These are phyloP conservation scores for Harlomillsia oculata DNA, from an alignment of 1,140 invertebrate genomes.

Conservation along the genomic window DNA sequence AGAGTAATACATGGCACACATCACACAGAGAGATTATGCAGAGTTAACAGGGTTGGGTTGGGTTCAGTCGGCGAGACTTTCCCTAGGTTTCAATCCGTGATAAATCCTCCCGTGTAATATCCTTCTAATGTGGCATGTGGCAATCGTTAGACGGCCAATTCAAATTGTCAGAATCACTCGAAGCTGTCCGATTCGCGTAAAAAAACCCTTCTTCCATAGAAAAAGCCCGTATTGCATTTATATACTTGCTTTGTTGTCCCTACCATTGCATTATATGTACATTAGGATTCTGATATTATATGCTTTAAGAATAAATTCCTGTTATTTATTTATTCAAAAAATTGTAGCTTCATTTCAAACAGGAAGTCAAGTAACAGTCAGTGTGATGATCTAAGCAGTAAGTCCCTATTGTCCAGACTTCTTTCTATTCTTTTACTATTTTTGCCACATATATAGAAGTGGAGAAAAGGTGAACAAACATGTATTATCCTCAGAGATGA, in stretches of 20 bases:
- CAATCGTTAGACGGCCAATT: slow-evolving; percentile 4
- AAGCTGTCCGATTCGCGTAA: slow-evolving; percentile 1
- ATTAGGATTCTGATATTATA: background rate
- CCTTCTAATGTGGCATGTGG: slow-evolving; percentile 20
- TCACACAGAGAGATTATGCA: slow-evolving; percentile 6
- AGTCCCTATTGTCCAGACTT: no score
- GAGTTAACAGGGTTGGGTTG: background rate
- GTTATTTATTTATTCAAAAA: background rate
- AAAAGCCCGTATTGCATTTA: background rate
- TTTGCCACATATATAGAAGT: no score
- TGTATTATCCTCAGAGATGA: no score
- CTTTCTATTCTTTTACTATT: no score
- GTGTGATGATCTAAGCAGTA: no score
- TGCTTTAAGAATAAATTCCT: background rate
- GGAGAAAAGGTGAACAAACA: no score
- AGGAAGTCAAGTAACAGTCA: no score
- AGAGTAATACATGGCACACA: background rate
- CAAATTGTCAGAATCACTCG: no score
- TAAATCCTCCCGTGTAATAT: slow-evolving; percentile 25
- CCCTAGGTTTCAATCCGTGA: slow-evolving; percentile 1
- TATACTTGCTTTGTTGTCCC: background rate
- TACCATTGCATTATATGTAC: background rate
- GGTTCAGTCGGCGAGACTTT: background rate
- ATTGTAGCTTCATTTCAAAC: no score
- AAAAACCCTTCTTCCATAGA: background rate